These are phyloP conservation scores for Saxidomus purpurata DNA, from an alignment of 1,140 invertebrate genomes.

Conservation along the genomic window DNA sequence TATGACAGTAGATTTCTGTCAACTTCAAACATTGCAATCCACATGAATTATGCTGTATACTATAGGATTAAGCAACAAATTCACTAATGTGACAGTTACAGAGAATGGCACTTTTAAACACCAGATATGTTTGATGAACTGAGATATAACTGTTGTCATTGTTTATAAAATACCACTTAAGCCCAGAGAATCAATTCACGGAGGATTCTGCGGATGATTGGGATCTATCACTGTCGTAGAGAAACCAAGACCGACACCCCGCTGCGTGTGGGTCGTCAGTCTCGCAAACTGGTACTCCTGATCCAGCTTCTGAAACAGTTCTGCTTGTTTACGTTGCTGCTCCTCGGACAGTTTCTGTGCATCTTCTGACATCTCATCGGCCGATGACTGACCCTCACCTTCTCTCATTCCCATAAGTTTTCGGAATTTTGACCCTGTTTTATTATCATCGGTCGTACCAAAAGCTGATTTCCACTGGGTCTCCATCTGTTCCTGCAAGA, in stretches of 20 bases:
- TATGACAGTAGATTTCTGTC: too few species aligned
- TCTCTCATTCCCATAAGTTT: constrained; percentile 97
- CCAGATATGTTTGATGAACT: too few species aligned
- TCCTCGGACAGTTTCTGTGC: constrained; percentile 77
- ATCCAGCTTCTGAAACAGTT: constrained; percentile 96
- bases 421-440: constrained; percentile 97
- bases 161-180: too few species aligned
- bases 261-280: constrained; percentile 96
- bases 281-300: constrained; percentile 97
- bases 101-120: too few species aligned
- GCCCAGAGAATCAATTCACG: too few species aligned
- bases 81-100: too few species aligned
- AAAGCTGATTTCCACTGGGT: constrained; percentile 86
- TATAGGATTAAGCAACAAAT: too few species aligned
- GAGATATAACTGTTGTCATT: too few species aligned
- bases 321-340: constrained; percentile 91
- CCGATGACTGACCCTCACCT: constrained; percentile 83
- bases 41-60: too few species aligned
- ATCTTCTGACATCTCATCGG: constrained; percentile 85
- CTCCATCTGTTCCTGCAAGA: constrained; percentile 71
- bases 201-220: constrained; percentile 50
- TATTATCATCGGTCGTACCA: constrained; percentile 95
- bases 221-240: constrained; percentile 79
- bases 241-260: constrained; percentile 96
- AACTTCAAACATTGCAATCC: too few species aligned